Evolutionary conservation across 2,113 vertebrate genomes (phyloP).

Genomic region (Eidolon helvum): DNA sequence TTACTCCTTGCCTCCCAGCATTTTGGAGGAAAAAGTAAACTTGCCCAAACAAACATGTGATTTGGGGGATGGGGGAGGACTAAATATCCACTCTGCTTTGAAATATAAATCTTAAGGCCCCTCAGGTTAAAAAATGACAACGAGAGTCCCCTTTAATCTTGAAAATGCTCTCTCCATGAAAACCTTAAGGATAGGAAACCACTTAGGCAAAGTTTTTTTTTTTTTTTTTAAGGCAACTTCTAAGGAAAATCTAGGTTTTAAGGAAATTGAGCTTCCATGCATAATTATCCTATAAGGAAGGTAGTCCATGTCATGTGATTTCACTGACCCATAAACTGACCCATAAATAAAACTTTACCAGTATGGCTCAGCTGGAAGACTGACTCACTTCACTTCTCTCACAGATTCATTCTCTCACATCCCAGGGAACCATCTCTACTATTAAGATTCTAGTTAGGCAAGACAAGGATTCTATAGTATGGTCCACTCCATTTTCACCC

Average conservation of each 20-base stretch:
- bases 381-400: neutral
- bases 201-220: conserved; percentile 34
- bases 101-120: conserved; percentile 63
- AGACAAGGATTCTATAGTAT: neutral
- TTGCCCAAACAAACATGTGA: neutral
- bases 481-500: neutral
- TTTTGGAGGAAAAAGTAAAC: conserved; percentile 19
- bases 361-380: neutral
- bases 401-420: neutral
- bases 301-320: neutral
- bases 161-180: conserved; percentile 53
- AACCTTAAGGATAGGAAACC: conserved; percentile 53
- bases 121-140: conserved; percentile 64
- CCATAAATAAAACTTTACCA: neutral
- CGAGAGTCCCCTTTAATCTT: conserved; percentile 70
- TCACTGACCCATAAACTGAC: conserved; percentile 3
- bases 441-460: neutral
- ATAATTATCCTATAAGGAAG: neutral
- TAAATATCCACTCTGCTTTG: conserved; percentile 54
- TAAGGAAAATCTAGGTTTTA: conserved; percentile 59
- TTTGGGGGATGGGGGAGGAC: neutral
- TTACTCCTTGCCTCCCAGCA: neutral
- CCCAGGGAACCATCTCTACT: neutral
- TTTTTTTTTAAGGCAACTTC: conserved; percentile 11
- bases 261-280: conserved; percentile 32